phyloP scores from a whole-genome alignment of 1,140 invertebrate species.

The Bombus superbus region DNA sequence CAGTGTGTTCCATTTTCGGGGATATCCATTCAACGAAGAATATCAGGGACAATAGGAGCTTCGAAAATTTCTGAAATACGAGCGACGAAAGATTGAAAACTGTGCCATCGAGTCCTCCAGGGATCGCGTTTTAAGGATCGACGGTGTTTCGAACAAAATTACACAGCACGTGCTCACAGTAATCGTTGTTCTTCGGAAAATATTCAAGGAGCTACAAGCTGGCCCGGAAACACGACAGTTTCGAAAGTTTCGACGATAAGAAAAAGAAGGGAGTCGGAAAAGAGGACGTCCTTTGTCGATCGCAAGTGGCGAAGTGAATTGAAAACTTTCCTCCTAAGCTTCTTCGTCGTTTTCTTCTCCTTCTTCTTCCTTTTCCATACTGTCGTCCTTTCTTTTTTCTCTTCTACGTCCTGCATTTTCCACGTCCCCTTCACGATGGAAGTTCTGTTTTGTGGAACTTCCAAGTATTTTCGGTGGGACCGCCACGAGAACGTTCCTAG shows the following conservation, averaged over 20 bases:
- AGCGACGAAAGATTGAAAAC: neutral
- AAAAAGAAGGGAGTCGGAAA: slow-evolving; percentile 1
- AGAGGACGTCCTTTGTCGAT: slow-evolving; percentile 35
- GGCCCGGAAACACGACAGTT: slow-evolving; percentile 43
- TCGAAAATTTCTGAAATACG: neutral
- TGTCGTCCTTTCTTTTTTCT: slow-evolving; percentile 2
- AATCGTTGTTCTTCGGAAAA: slow-evolving; percentile 51
- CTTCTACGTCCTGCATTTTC: slow-evolving; percentile 28
- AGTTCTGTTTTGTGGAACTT: slow-evolving; percentile 47
- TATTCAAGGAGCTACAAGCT: slow-evolving; percentile 56
- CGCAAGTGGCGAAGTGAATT: slow-evolving; percentile 59
- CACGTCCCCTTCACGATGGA: slow-evolving; percentile 21
- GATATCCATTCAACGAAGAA: neutral
- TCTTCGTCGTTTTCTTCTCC: slow-evolving; percentile 1
- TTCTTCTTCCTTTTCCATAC: neutral
- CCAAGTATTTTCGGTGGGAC: slow-evolving; percentile 34
- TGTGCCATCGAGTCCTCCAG: neutral
- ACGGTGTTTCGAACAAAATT: neutral
- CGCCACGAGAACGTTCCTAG: slow-evolving; percentile 1
- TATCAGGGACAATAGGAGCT: neutral
- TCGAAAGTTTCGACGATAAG: slow-evolving; percentile 46
- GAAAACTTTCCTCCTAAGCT: slow-evolving; percentile 59
- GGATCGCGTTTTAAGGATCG: neutral
- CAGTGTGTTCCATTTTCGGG: neutral
- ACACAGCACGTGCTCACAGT: slow-evolving; percentile 24